Conservation (phyloP, 2,888 invertebrate genomes). For the Temnothorax unifasciatus region DNA sequence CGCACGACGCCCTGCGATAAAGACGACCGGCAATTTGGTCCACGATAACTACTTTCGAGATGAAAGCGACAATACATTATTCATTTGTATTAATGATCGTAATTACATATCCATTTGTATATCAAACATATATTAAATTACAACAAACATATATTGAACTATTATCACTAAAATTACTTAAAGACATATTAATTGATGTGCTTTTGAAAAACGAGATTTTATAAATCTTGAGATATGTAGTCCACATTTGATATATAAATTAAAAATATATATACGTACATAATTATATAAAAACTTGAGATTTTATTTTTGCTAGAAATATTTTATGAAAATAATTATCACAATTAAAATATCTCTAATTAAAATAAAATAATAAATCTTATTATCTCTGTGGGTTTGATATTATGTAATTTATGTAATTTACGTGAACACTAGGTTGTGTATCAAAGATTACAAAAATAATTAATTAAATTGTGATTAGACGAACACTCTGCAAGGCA, state of each 20-base stretch:
- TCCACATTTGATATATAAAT: constrained; percentile 10
- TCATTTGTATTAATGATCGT: neutral
- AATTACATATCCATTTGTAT: neutral
- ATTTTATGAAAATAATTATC: neutral
- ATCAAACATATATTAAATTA: neutral
- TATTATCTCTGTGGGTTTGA: neutral
- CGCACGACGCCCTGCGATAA: neutral
- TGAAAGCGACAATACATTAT: neutral
- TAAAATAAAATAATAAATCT: constrained; percentile 7
- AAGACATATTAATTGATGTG: neutral
- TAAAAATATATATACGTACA: neutral
- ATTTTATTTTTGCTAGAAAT: constrained; percentile 9
- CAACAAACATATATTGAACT: too few relatives aligned
- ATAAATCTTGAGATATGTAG: neutral
- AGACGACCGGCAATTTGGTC: neutral
- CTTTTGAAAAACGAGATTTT: neutral
- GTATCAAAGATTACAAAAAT: neutral
- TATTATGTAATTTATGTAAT: too few relatives aligned
- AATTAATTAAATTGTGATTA: neutral
- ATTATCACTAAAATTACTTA: neutral
- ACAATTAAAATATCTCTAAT: too few relatives aligned
- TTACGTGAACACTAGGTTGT: neutral
- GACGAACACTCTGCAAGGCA: neutral
- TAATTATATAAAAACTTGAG: neutral
- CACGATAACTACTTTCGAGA: neutral